Evolutionary conservation across 1,140 invertebrate species (phyloP).

Genomic region (Bilobella aurantiaca): DNA sequence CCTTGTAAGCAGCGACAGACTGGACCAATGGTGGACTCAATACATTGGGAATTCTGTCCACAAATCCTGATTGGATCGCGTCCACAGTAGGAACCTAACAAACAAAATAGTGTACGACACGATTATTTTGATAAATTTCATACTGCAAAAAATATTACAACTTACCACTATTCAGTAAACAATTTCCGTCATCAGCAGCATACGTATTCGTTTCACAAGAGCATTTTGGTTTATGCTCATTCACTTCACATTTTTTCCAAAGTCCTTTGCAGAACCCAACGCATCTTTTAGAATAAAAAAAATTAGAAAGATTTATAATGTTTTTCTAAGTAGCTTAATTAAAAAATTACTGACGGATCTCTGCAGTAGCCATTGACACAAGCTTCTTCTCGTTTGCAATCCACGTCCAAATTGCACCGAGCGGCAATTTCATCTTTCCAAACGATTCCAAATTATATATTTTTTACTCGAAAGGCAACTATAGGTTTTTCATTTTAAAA

Average conservation of each 20-base stretch:
- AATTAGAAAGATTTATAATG: background rate
- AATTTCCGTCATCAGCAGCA: slow-evolving; percentile 33
- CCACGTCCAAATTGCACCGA: slow-evolving; percentile 50
- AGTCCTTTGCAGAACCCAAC: slow-evolving; percentile 38
- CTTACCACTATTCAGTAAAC: slow-evolving; percentile 29
- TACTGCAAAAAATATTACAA: too few species aligned
- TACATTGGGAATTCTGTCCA: slow-evolving; percentile 33
- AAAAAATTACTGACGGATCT: slow-evolving; percentile 45
- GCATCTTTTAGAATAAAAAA: slow-evolving; percentile 35
- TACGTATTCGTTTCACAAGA: slow-evolving; percentile 34
- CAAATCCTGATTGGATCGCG: slow-evolving; percentile 33
- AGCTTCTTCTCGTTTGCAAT: slow-evolving; percentile 53
- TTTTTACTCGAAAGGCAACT: background rate
- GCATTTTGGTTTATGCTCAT: slow-evolving; percentile 33
- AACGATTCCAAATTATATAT: background rate
- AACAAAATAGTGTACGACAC: too few species aligned
- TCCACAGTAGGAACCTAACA: slow-evolving; percentile 32
- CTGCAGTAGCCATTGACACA: slow-evolving; percentile 55
- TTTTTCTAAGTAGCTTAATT: too few species aligned
- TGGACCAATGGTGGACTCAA: slow-evolving; percentile 33
- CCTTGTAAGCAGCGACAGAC: slow-evolving; percentile 41
- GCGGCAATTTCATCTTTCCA: slow-evolving; percentile 37
- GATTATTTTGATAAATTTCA: too few species aligned
- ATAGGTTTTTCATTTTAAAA: slow-evolving; percentile 11
- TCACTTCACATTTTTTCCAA: slow-evolving; percentile 34